Evolutionary conservation across 2,888 invertebrate species (phyloP).

Genomic region (Meandrusa payeni): DNA sequence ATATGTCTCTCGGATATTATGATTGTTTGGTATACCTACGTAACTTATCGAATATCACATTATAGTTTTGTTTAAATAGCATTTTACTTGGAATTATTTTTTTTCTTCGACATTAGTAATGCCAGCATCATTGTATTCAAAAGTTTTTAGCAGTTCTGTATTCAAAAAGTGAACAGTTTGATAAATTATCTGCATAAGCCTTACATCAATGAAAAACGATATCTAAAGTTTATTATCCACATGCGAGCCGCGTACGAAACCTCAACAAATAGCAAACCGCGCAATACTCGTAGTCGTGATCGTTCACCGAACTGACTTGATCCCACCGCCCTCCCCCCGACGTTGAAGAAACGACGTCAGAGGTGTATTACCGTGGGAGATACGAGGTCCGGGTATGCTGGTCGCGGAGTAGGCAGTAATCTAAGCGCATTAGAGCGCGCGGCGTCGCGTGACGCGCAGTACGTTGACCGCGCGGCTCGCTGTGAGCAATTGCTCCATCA

Average conservation of each 20-base stretch:
- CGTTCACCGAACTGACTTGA: constrained; percentile 40
- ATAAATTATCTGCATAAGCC: no score
- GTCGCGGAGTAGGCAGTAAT: constrained; percentile 65
- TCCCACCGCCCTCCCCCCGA: constrained; percentile 33
- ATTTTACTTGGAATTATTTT: no score
- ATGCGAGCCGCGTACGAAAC: constrained; percentile 41
- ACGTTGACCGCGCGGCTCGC: constrained; percentile 70
- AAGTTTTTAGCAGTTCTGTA: no score
- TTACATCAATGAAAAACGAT: constrained; percentile 13
- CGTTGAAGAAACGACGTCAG: background rate
- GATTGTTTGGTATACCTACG: no score
- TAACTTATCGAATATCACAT: no score
- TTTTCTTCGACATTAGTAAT: no score
- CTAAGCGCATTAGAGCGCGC: constrained; percentile 72
- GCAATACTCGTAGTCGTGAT: constrained; percentile 52
- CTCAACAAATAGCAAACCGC: constrained; percentile 61
- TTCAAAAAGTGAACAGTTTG: no score
- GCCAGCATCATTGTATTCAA: no score
- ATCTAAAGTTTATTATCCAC: constrained; percentile 16
- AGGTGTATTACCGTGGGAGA: constrained; percentile 25
- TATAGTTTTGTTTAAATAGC: no score
- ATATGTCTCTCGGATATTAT: no score
- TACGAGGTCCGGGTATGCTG: constrained; percentile 42
- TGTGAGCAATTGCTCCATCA: constrained; percentile 66
- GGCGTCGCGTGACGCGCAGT: constrained; percentile 71